Base-by-base conservation (phyloP, 2,797 vertebrate genomes). In the Cottoperca gobio region DNA sequence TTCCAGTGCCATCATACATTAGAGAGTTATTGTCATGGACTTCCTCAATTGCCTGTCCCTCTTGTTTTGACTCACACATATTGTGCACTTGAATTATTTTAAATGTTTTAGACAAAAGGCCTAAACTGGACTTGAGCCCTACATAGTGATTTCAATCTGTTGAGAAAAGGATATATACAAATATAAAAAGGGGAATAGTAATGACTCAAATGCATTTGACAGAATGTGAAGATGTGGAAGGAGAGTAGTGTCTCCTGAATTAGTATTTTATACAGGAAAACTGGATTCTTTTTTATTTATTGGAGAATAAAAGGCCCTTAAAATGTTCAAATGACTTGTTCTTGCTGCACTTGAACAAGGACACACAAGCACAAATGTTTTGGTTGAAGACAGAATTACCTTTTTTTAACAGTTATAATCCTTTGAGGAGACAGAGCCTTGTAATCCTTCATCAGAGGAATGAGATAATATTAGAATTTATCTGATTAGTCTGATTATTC, bases 251-350 rank as follows among this genome's bases (percentile, higher is more conserved):
- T 23, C 10, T 48, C n/a, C 5, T 24, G 1, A 10, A 33, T 73
- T 28, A 23, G 6, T 21, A 31, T 19, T 49, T 52, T 39, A 23
- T 42, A n/a, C 10, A 3, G 0, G 39, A 10, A 11, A 21, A 6
- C 2, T 8, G 6, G 1, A 17, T 1, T 3, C 5, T 9, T n/a
- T n/a, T n/a, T n/a, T n/a, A n/a, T n/a, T 42, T 19, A 7, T 42
- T 4, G 5, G 11, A 3, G 5, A 33, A 1, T 17, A 16, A 12
- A 5, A n/a, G 3, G 8, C 2, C 17, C 17, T 26, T 1, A n/a
- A 43, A 43, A 54, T 21, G 37, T 31, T 53, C 3, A 21, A 16
- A 16, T 23, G 11, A 28, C 65, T 14, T 49, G 12, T 66, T 42
- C 16, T 10, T 24, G 39, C 8, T 31, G 33, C 4, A 3, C 4